phyloP scores from a whole-genome alignment of 1,140 invertebrate species.

The Orius insidiosus region DNA sequence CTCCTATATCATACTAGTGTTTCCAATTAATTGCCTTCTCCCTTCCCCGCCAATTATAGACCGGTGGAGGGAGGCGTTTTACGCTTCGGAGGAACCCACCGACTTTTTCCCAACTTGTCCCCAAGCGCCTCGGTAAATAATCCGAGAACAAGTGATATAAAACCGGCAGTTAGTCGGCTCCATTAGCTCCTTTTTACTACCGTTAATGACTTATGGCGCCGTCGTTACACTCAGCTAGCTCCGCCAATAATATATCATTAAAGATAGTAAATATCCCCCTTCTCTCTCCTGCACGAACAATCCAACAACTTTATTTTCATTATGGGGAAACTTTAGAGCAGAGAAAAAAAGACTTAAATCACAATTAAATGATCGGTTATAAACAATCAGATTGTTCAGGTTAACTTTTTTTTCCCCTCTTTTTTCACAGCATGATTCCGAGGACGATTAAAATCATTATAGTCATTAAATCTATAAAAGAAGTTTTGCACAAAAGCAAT shows the following conservation, averaged over 20 bases:
- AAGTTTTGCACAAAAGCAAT: too few species aligned
- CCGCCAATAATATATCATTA: constrained; percentile 7
- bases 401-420: too few species aligned
- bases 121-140: constrained; percentile 3
- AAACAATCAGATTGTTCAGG: too few species aligned
- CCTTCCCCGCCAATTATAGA: not conserved
- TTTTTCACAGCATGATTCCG: too few species aligned
- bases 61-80: not conserved
- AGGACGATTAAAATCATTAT: too few species aligned
- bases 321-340: too few species aligned
- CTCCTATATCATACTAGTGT: constrained; percentile 8
- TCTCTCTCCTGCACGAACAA: too few species aligned
- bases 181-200: constrained; percentile 7
- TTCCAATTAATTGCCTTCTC: constrained; percentile 7
- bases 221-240: constrained; percentile 1
- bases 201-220: constrained; percentile 6
- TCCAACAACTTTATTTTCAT: too few species aligned
- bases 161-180: constrained; percentile 1
- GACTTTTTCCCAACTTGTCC: not conserved
- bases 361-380: too few species aligned
- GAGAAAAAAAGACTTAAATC: too few species aligned
- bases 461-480: too few species aligned
- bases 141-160: constrained; percentile 2
- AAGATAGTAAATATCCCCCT: not conserved
- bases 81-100: not conserved